These are phyloP conservation scores for Drosophila helvetica DNA, from an alignment of 2,888 invertebrate species.

Conservation along the genomic window DNA sequence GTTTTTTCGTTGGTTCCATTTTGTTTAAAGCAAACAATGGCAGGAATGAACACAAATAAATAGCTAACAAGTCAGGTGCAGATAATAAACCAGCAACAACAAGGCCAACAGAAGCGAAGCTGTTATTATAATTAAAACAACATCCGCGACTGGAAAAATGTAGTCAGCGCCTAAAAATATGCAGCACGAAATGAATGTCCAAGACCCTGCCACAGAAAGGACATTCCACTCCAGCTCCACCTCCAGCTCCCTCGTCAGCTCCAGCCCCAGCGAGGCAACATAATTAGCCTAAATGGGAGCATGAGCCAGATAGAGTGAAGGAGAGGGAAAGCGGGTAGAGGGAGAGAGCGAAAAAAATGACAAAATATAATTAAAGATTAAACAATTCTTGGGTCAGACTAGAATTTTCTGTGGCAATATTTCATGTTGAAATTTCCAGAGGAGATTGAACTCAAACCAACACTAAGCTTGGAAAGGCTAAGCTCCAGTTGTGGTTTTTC, in stretches of 20 bases:
- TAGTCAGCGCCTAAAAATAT: slow-evolving; percentile 57
- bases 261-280: slow-evolving; percentile 37
- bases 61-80: slow-evolving; percentile 64
- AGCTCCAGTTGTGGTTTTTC: neutral
- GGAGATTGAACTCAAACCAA: neutral
- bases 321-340: neutral
- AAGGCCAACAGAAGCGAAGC: slow-evolving; percentile 15
- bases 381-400: slow-evolving; percentile 3
- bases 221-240: slow-evolving; percentile 4
- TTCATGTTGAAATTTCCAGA: slow-evolving; percentile 2
- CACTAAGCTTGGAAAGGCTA: neutral
- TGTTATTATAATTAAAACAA: slow-evolving; percentile 34
- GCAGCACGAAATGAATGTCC: slow-evolving; percentile 49
- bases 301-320: slow-evolving; percentile 11
- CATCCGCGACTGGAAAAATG: slow-evolving; percentile 30
- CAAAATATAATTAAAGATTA: slow-evolving; percentile 39
- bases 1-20: slow-evolving; percentile 5
- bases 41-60: slow-evolving; percentile 28
- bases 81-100: slow-evolving; percentile 47
- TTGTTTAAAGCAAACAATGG: slow-evolving; percentile 30
- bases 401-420: slow-evolving; percentile 14
- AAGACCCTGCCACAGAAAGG: slow-evolving; percentile 11
- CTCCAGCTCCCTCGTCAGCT: neutral
- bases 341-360: slow-evolving; percentile 19
- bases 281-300: slow-evolving; percentile 73